Evolutionary conservation across 2,888 invertebrate species (phyloP).

Genomic region (Drosophila mayaguana): DNA sequence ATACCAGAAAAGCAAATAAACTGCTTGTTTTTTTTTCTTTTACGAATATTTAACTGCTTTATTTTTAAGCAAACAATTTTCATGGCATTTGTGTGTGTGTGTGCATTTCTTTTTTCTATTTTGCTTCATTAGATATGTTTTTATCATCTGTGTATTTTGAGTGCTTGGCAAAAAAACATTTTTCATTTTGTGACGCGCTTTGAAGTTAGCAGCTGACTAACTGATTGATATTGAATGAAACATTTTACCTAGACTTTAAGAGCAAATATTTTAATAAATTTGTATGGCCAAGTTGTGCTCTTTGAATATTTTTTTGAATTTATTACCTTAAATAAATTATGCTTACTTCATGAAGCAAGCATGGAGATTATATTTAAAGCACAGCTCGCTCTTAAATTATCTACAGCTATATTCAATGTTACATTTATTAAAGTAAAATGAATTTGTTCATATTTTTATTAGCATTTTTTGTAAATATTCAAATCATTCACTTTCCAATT

Average conservation of each 20-base stretch:
- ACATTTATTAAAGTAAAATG: too few species aligned
- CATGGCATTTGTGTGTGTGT: conserved; percentile 5
- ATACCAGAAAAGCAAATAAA: conserved; percentile 11
- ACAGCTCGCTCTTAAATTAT: too few species aligned
- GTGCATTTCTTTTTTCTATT: not conserved
- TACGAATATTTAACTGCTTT: conserved; percentile 36
- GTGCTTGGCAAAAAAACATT: conserved; percentile 4
- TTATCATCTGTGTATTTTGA: conserved; percentile 2
- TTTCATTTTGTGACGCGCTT: conserved; percentile 34
- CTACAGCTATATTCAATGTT: too few species aligned
- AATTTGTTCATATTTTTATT: too few species aligned
- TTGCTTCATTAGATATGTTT: conserved; percentile 40
- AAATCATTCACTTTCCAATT: not conserved
- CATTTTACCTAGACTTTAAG: conserved; percentile 11
- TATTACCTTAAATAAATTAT: not conserved
- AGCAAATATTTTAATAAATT: not conserved
- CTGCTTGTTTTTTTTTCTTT: not conserved
- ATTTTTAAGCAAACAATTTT: conserved; percentile 47
- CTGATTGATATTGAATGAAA: conserved; percentile 15
- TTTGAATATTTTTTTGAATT: not conserved
- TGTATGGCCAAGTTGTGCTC: not conserved
- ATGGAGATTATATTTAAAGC: too few species aligned
- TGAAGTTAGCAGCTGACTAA: conserved; percentile 38
- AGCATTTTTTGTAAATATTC: too few species aligned
- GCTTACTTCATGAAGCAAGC: not conserved